Conservation (phyloP, 1,140 invertebrate genomes). For the Doryteuthis pealeii region DNA sequence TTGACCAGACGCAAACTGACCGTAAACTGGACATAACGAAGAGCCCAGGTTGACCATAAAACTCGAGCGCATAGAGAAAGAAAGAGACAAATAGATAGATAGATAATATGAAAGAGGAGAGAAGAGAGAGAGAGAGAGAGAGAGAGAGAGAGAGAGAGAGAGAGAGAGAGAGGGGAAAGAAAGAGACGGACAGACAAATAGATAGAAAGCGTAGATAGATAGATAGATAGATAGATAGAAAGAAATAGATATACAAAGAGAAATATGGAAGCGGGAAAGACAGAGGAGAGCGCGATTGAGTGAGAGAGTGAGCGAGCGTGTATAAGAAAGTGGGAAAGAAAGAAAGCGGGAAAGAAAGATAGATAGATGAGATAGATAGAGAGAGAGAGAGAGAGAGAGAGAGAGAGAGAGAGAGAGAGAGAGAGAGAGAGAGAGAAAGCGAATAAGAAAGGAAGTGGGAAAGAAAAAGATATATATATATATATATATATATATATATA, state of each 20-base stretch:
- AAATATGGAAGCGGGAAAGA: not conserved
- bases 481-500: no score
- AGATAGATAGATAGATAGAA: not conserved
- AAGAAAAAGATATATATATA: no score
- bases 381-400: not conserved
- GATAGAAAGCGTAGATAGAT: not conserved
- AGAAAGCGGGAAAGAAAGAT: not conserved
- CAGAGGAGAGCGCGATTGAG: not conserved
- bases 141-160: not conserved
- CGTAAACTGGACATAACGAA: no score
- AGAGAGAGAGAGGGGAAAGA: not conserved
- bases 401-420: not conserved
- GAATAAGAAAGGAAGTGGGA: not conserved
- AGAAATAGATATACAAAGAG: not conserved
- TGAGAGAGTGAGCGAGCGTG: not conserved
- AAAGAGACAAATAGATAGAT: no score
- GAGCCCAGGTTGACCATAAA: no score
- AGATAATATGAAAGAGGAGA: no score
- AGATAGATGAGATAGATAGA: no score
- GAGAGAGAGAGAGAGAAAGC: not conserved
- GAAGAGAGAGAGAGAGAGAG: not conserved
- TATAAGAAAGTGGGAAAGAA: not conserved
- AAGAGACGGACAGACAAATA: not conserved
- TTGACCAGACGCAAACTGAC: no score
- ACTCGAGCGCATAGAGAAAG: not conserved